A percentile compares a stretch with the other conserved stretches of the same genome.
Conservation (phyloP, 2,888 invertebrate species). For the Zelleria hepariella region DNA sequence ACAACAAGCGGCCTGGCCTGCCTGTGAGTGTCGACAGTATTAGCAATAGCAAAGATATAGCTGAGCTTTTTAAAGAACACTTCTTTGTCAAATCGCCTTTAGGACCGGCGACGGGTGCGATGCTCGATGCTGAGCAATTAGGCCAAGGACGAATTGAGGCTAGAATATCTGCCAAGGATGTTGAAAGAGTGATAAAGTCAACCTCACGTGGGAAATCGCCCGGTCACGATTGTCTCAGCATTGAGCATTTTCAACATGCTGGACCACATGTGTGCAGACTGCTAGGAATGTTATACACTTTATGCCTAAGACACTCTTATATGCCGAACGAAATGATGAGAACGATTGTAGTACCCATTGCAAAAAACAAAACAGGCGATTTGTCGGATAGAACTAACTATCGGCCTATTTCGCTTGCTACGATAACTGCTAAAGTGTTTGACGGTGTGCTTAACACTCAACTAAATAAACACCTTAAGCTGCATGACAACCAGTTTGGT, state of each 20-base stretch:
- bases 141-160: not conserved
- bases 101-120: not conserved
- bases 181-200: conserved; percentile 4
- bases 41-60: conserved; percentile 10
- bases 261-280: conserved; percentile 13
- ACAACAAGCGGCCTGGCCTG: conserved; percentile 8
- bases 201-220: conserved; percentile 16
- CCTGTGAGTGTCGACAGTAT: conserved; percentile 4
- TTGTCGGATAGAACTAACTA: conserved; percentile 15
- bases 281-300: conserved; percentile 11
- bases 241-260: conserved; percentile 16
- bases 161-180: conserved; percentile 2
- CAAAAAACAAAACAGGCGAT: conserved; percentile 11
- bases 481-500: conserved; percentile 18
- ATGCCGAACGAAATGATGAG: conserved; percentile 8
- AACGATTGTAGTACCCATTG: conserved; percentile 12
- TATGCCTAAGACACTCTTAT: conserved; percentile 7
- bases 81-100: conserved; percentile 9
- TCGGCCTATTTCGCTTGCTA: conserved; percentile 19
- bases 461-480: conserved; percentile 9
- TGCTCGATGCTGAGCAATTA: not conserved
- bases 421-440: conserved; percentile 14
- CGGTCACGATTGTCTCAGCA: conserved; percentile 15
- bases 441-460: conserved; percentile 15
- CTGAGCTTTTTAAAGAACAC: conserved; percentile 12